Evolutionary conservation across 2,797 vertebrate species (phyloP).

Genomic region (Melanotaenia nigrans): DNA sequence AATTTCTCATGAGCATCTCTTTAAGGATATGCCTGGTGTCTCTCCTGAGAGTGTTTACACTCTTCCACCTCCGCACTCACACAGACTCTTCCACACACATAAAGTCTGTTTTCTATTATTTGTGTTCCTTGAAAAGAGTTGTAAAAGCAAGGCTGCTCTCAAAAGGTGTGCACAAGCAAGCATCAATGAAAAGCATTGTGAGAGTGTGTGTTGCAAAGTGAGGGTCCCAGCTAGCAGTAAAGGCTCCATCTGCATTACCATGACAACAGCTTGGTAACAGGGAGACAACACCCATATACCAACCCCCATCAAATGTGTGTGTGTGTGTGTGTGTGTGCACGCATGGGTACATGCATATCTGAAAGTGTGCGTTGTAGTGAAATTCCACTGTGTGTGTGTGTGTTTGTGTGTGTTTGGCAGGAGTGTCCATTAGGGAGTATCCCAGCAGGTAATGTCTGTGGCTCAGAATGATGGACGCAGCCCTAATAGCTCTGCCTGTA

Average conservation of each 20-base stretch:
- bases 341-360: conserved; percentile 70
- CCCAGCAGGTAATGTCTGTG: conserved; percentile 70
- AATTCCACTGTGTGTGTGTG: conserved; percentile 35
- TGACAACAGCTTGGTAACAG: conserved; percentile 80
- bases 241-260: conserved; percentile 79
- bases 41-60: conserved; percentile 70
- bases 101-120: conserved; percentile 25
- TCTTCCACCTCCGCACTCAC: conserved; percentile 47
- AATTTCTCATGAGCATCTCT: conserved; percentile 74
- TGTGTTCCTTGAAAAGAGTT: conserved; percentile 49
- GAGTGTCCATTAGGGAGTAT: conserved; percentile 60
- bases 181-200: conserved; percentile 34
- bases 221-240: conserved; percentile 69
- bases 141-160: conserved; percentile 47
- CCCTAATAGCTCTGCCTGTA: conserved; percentile 62
- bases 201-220: conserved; percentile 38
- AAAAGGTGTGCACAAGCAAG: conserved; percentile 36
- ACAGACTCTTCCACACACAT: conserved; percentile 37
- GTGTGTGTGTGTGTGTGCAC: conserved; percentile 47
- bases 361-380: conserved; percentile 57
- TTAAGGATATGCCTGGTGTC: conserved; percentile 55
- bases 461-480: conserved; percentile 65
- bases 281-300: conserved; percentile 80
- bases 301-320: conserved; percentile 74
- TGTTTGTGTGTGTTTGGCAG: conserved; percentile 16